A percentile compares a stretch with the other conserved stretches of the same genome.
These are phyloP conservation scores for Cliona cf. orientalis DNA, from an alignment of 37 sponge, comb jelly and placozoan species.

Conservation along the genomic window DNA sequence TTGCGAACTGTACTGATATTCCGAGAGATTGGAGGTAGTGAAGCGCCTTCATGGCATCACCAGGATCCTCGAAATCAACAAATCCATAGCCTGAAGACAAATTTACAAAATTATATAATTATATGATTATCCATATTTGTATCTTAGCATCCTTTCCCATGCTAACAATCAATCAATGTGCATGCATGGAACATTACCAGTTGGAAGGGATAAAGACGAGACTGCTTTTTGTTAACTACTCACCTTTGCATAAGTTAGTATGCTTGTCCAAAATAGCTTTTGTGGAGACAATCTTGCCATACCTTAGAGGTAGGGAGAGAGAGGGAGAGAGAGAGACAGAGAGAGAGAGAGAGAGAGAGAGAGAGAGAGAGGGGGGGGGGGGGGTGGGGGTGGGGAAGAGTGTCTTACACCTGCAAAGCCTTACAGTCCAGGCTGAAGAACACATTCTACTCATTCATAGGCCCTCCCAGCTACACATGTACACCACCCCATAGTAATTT, in stretches of 20 bases:
- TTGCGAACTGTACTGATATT: slow-evolving; percentile 91
- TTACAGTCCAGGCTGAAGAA: too few species aligned
- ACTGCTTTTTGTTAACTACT: not conserved
- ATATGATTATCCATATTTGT: too few species aligned
- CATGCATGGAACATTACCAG: too few species aligned
- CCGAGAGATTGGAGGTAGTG: slow-evolving; percentile 61
- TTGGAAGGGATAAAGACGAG: too few species aligned
- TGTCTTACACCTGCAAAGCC: too few species aligned
- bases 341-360: not conserved
- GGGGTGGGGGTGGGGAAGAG: too few species aligned
- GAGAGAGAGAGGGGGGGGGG: not conserved
- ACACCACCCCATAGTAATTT: not conserved
- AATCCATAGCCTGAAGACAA: slow-evolving; percentile 91
- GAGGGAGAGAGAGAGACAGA: not conserved
- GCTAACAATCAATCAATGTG: too few species aligned
- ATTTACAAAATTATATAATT: too few species aligned
- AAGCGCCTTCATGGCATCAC: slow-evolving; percentile 86
- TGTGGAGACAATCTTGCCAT: slow-evolving; percentile 92
- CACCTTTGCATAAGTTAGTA: slow-evolving; percentile 92
- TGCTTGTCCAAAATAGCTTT: slow-evolving; percentile 97
- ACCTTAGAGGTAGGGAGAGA: slow-evolving; percentile 50
- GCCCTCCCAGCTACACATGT: slow-evolving; percentile 4
- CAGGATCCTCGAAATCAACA: slow-evolving; percentile 92
- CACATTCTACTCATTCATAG: not conserved
- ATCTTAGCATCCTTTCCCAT: too few species aligned